Conservation (phyloP, 2,888 invertebrate species). For the Ophioninae sp. region DNA sequence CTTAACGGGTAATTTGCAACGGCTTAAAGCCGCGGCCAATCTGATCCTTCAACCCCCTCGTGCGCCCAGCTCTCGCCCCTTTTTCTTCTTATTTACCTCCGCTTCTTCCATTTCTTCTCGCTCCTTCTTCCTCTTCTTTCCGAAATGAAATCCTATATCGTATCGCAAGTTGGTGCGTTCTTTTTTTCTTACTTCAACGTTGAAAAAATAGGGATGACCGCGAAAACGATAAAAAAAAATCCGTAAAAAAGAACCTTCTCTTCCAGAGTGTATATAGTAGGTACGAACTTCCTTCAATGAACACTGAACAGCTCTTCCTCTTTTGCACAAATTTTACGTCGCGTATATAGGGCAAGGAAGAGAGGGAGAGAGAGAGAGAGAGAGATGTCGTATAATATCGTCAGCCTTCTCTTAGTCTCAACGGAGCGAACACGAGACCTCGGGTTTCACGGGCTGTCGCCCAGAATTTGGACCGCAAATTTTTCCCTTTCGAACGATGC, state of each 20-base stretch:
- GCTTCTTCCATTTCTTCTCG: background rate
- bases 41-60: slow-evolving; percentile 71
- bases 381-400: slow-evolving; percentile 34
- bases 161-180: slow-evolving; percentile 47
- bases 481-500: slow-evolving; percentile 73
- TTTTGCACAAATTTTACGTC: slow-evolving; percentile 42
- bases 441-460: slow-evolving; percentile 79
- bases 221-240: slow-evolving; percentile 9
- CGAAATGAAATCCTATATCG: slow-evolving; percentile 75
- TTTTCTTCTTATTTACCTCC: background rate
- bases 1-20: slow-evolving; percentile 79
- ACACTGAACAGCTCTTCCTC: slow-evolving; percentile 55
- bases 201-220: slow-evolving; percentile 56
- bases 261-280: slow-evolving; percentile 77
- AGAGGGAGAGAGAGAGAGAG: background rate
- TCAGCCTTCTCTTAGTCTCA: slow-evolving; percentile 53
- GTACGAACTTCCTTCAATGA: slow-evolving; percentile 65
- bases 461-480: slow-evolving; percentile 75
- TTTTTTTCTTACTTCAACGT: slow-evolving; percentile 41
- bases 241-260: slow-evolving; percentile 62
- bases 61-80: slow-evolving; percentile 31
- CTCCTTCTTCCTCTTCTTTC: background rate
- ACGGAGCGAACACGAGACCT: slow-evolving; percentile 75
- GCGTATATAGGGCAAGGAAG: slow-evolving; percentile 8
- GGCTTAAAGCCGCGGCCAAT: slow-evolving; percentile 78